phyloP scores from a whole-genome alignment of 2,797 vertebrate species.

The Amphiprion clarkii region DNA sequence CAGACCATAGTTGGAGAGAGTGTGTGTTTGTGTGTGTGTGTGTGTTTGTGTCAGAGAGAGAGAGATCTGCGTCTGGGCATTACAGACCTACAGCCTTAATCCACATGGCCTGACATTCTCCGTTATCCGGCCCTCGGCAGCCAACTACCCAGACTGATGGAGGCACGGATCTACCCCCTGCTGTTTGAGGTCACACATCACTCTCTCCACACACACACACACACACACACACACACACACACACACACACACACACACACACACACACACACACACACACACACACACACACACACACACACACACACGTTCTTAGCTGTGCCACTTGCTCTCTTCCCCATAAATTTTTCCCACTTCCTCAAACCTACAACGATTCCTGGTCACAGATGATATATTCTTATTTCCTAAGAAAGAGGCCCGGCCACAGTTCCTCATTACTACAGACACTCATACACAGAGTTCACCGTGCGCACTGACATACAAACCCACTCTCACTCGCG shows the following conservation, averaged over 20 bases:
- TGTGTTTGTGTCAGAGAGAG: conserved; percentile 30
- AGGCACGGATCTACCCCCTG: conserved; percentile 59
- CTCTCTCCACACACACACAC: conserved; percentile 20
- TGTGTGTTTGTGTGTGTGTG: conserved; percentile 27
- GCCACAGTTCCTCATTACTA: conserved; percentile 64
- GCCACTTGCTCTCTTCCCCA: conserved; percentile 58
- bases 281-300: neutral
- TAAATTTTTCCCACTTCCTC: conserved; percentile 74
- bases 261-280: conserved; percentile 12
- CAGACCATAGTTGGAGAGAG: conserved; percentile 52
- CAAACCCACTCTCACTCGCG: neutral
- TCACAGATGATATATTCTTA: conserved; percentile 27
- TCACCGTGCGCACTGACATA: conserved; percentile 12
- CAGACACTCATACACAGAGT: conserved; percentile 30
- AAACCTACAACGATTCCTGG: conserved; percentile 65
- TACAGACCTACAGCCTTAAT: conserved; percentile 81
- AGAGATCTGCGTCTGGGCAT: conserved; percentile 66
- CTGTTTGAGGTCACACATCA: conserved; percentile 60
- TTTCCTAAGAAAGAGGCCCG: conserved; percentile 62
- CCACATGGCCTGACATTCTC: conserved; percentile 80
- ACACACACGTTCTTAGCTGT: conserved; percentile 23
- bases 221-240: conserved; percentile 20
- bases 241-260: neutral
- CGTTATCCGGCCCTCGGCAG: conserved; percentile 72
- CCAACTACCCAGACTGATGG: conserved; percentile 65